Evolutionary conservation across 2,888 invertebrate genomes (phyloP).

Genomic region (Chymomyza procnemis): DNA sequence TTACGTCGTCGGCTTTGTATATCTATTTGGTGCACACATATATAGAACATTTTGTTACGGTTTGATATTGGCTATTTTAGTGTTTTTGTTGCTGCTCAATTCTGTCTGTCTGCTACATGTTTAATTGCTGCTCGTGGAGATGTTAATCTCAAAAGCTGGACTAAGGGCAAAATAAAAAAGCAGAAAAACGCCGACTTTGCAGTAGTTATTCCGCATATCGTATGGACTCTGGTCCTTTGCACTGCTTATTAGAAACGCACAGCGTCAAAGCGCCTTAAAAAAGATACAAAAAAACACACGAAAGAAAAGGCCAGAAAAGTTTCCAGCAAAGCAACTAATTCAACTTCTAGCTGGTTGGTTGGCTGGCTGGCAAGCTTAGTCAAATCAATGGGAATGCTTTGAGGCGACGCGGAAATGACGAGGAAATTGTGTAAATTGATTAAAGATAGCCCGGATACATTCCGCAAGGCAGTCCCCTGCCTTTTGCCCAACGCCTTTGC

Average conservation of each 20-base stretch:
- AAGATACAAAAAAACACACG: background rate
- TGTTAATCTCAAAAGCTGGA: conserved; percentile 54
- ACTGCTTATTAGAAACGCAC: background rate
- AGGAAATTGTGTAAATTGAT: conserved; percentile 67
- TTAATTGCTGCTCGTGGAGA: conserved; percentile 51
- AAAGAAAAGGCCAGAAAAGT: background rate
- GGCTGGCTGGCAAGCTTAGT: background rate
- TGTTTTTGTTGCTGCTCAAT: background rate
- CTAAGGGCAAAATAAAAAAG: conserved; percentile 35
- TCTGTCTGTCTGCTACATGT: conserved; percentile 43
- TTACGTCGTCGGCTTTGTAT: conserved; percentile 39
- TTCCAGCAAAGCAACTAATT: too few species aligned
- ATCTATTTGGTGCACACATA: conserved; percentile 21
- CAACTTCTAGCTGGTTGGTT: background rate
- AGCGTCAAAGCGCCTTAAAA: background rate
- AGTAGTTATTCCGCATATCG: conserved; percentile 3
- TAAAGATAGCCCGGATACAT: conserved; percentile 52
- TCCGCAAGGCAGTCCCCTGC: conserved; percentile 17
- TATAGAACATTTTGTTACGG: conserved; percentile 11
- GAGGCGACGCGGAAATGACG: conserved; percentile 49
- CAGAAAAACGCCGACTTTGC: conserved; percentile 12
- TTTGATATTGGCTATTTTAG: background rate
- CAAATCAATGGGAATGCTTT: background rate
- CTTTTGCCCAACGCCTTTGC: background rate
- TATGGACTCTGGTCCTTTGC: background rate